Evolutionary conservation across 2,113 vertebrate species (phyloP).

Genomic region (Ariopsis seemanni): DNA sequence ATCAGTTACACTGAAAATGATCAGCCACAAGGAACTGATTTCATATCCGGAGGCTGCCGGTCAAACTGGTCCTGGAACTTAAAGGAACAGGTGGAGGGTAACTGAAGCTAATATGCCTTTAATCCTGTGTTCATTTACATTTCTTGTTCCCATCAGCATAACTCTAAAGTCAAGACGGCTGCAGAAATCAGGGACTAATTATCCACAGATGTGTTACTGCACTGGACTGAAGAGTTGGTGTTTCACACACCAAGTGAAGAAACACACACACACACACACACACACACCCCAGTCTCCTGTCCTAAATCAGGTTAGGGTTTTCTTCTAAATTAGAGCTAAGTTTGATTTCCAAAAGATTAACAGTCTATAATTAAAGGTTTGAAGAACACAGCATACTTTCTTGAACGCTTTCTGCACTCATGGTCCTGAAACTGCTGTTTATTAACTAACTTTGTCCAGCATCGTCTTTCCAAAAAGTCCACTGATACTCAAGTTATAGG

Average conservation of each 20-base stretch:
- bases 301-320: not conserved
- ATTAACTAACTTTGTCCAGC: not conserved
- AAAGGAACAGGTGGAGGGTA: constrained; percentile 58
- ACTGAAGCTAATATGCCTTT: constrained; percentile 54
- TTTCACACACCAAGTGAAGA: constrained; percentile 17
- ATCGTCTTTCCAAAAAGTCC: not conserved
- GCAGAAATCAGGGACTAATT: constrained; percentile 61
- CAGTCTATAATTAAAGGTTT: too few relatives aligned
- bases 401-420: not conserved
- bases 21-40: not conserved
- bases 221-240: constrained; percentile 40
- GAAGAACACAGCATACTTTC: not conserved
- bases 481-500: not conserved
- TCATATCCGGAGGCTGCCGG: constrained; percentile 4
- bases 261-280: not conserved
- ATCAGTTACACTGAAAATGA: not conserved
- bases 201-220: constrained; percentile 59
- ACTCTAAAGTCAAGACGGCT: constrained; percentile 60
- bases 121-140: constrained; percentile 58
- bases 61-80: constrained; percentile 9
- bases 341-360: not conserved
- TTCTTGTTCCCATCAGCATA: constrained; percentile 58
- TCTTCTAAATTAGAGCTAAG: not conserved
- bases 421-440: not conserved
- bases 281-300: not conserved